Base-by-base conservation (phyloP, 2,888 invertebrate genomes). In the Perithous albicinctus region DNA sequence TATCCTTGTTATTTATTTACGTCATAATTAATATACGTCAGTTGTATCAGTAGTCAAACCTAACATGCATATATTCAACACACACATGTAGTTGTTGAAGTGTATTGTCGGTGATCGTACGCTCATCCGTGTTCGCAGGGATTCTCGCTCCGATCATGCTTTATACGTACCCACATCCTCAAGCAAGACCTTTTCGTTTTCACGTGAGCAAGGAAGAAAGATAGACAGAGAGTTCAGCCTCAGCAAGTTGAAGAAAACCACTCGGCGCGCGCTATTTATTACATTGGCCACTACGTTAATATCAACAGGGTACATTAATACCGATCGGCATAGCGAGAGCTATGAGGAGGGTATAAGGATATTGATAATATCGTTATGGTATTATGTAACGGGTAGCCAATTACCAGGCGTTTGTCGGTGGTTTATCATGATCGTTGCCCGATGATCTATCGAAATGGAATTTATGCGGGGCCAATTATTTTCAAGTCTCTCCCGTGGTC, bases 381-480 rank as follows among this genome's bases (percentile, higher is more conserved):
- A 77, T 85, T 85, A 84, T 84, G 85, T 82, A 85, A 85, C 82
- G 82, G 74, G 85, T 84, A 85, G 85, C 85, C 85, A 85, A 85
- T 85, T 85, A 85, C 82, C 77, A 61, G 67, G 67, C 82, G 80
- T 85, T 85, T 85, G 84, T 84, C 84, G 85, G 80, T 83, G 70
- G 74, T 84, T 85, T 82, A 84, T 85, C 85, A 82, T 75, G 69
- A 79, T 74, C 67, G 75, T 77, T 67, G 67, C 67, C 43, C 61
- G 78, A 84, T 84, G 72, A 84, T 80, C 78, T 78, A 80, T 78
- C 69, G 63, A 41, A 75, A 78, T 72, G 73, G 78, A 82, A 82
- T 79, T 79, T 59, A 76, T 82, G 70, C 76, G 54, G 63, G 56
- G 67, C 75, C 76, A 82, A 82, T 82, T 82, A 80, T 82, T 80